Evolutionary conservation across 1,140 invertebrate genomes (phyloP).

Genomic region (Neodiprion pinetum): DNA sequence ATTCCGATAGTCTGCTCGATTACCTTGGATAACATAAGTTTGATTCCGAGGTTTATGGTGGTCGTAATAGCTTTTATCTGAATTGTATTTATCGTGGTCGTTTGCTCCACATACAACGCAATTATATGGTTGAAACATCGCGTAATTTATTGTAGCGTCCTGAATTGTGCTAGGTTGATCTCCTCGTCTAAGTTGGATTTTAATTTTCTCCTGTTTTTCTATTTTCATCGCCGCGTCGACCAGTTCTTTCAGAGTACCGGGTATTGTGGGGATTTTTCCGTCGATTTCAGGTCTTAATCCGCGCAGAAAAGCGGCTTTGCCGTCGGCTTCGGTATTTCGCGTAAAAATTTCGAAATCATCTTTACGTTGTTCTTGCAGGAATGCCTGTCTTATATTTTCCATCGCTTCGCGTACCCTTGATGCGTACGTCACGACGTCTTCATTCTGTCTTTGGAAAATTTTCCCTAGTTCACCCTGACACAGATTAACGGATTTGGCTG

Average conservation of each 20-base stretch:
- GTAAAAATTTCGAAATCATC: neutral
- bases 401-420: slow-evolving; percentile 14
- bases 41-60: too few relatives aligned
- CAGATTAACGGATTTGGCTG: slow-evolving; percentile 17
- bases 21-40: too few relatives aligned
- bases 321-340: neutral
- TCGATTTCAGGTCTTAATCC: neutral
- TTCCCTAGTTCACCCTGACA: slow-evolving; percentile 21
- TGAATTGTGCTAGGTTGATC: too few relatives aligned
- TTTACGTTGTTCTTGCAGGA: slow-evolving; percentile 16
- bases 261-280: too few relatives aligned
- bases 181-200: too few relatives aligned
- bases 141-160: too few relatives aligned
- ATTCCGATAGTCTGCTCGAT: too few relatives aligned
- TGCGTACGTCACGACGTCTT: slow-evolving; percentile 16
- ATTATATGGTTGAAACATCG: neutral
- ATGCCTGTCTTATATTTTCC: slow-evolving; percentile 15
- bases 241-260: too few relatives aligned
- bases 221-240: too few relatives aligned
- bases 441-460: slow-evolving; percentile 17
- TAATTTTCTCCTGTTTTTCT: too few relatives aligned
- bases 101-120: neutral
- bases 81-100: neutral
- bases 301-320: neutral
- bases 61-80: neutral